Evolutionary conservation across 2,797 vertebrate species (phyloP).

Genomic region (Fratercula arctica): DNA sequence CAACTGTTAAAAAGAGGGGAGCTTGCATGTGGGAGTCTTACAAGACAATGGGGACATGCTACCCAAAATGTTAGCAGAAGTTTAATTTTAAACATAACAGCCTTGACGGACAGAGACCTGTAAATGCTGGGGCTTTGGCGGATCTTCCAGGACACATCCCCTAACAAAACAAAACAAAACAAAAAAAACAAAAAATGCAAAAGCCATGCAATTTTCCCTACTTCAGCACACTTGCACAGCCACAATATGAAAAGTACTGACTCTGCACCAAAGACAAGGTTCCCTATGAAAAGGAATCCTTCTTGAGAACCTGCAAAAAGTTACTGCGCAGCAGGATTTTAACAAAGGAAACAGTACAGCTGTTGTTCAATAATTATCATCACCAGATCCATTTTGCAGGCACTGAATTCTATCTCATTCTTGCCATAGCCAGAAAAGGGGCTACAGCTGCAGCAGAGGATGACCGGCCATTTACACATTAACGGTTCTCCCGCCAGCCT

Average conservation of each 20-base stretch:
- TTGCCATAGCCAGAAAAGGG: background rate
- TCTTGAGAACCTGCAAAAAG: background rate
- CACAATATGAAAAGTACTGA: background rate
- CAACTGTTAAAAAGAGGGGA: background rate
- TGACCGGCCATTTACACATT: background rate
- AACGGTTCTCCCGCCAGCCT: background rate
- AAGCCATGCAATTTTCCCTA: background rate
- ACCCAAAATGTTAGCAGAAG: background rate
- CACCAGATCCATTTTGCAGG: background rate
- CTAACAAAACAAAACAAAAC: background rate
- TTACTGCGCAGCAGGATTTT: fast-evolving
- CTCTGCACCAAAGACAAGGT: background rate
- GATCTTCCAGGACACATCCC: background rate
- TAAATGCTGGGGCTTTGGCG: background rate
- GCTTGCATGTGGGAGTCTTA: background rate
- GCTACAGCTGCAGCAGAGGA: background rate
- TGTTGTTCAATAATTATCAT: background rate
- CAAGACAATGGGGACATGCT: background rate
- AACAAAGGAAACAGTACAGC: background rate
- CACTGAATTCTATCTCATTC: background rate
- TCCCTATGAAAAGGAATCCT: background rate
- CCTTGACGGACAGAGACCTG: background rate
- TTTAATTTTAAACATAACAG: background rate
- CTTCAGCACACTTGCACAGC: background rate
- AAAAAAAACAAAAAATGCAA: background rate